These are phyloP conservation scores for Phragmatobia fuliginosa DNA, from an alignment of 2,888 invertebrate species.

Conservation along the genomic window DNA sequence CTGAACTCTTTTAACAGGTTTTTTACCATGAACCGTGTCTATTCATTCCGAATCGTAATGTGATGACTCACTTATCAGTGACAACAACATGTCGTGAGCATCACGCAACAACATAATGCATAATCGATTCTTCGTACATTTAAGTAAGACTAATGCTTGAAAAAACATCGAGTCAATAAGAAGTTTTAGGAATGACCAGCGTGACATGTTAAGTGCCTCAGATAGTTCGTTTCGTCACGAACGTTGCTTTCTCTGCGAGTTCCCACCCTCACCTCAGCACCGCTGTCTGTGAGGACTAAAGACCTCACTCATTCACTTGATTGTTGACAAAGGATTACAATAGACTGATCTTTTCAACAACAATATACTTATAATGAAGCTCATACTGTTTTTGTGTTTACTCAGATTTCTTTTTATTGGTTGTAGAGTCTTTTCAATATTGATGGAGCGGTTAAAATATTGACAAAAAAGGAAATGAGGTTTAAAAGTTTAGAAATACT, in stretches of 20 bases:
- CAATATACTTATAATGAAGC: constrained; percentile 44
- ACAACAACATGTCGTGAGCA: neutral
- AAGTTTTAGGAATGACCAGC: constrained; percentile 11
- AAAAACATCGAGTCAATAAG: constrained; percentile 7
- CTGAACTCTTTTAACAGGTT: too few relatives aligned
- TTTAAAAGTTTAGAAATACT: neutral
- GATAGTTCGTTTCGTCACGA: constrained; percentile 40
- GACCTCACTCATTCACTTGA: constrained; percentile 35
- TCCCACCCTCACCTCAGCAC: constrained; percentile 43
- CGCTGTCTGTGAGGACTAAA: constrained; percentile 30
- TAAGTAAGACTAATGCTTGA: constrained; percentile 10
- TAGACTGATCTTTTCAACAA: constrained; percentile 42
- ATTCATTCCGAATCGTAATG: constrained; percentile 5
- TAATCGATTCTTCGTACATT: neutral
- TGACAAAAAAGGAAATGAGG: neutral
- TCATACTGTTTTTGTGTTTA: constrained; percentile 37
- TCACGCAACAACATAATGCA: neutral
- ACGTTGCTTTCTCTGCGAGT: constrained; percentile 52
- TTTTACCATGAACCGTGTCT: neutral
- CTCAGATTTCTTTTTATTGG: constrained; percentile 27
- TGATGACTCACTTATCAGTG: neutral
- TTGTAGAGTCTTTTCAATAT: neutral
- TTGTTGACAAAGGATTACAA: constrained; percentile 49
- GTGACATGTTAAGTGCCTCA: constrained; percentile 14
- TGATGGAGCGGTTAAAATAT: neutral